Evolutionary conservation across 2,797 vertebrate species (phyloP), one percentile per base, ranked within the genome.

Genomic region (Girardinus metallicus): DNA sequence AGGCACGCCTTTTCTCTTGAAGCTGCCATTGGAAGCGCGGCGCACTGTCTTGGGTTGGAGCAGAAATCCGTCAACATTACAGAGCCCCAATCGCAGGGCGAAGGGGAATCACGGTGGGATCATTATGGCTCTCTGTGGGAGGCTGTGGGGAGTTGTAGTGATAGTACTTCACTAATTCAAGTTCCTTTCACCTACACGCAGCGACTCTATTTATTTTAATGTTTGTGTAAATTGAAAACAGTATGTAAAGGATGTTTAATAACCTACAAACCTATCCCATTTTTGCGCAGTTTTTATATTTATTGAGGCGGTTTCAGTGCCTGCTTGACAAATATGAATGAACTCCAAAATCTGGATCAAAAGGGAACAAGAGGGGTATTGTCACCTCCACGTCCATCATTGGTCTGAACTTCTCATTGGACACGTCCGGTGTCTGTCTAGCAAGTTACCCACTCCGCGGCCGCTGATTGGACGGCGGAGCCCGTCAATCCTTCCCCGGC

Each of bases 1-100:
- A 88, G 95, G 92, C 96, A 96, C 96, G 96, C 95, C 95, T 95
- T 95, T 95, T 93, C 93, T 92, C 92, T 93, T 94, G 92, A 92
- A 93, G 90, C 93, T 87, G 88, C 94, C 88, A 96, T 95, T 95
- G 95, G 95, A 93, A 95, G 95, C 94, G 90, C 91, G 77, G 87
- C 78, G 87, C 90, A 88, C 88, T 88, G 90, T 93, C 92, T 95
- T 91, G 87, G 95, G 93, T 95, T 94, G 95, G 91, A 93, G 91
- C 92, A 92, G 78, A 89, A 90, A 93, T 85, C 94, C 92, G 93
- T 94, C 94, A 94, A 89, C 92, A 87, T 91, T 84, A 81, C 78
- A 88, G 83, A 85, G 88, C 93, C 94, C 95, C 95, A 95, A 93
- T 95, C 90, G 87, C 82, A 75, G 82, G 83, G 77, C 77, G 88